Conservation (phyloP, 1,140 invertebrate genomes). For the Heliconius nattereri region DNA sequence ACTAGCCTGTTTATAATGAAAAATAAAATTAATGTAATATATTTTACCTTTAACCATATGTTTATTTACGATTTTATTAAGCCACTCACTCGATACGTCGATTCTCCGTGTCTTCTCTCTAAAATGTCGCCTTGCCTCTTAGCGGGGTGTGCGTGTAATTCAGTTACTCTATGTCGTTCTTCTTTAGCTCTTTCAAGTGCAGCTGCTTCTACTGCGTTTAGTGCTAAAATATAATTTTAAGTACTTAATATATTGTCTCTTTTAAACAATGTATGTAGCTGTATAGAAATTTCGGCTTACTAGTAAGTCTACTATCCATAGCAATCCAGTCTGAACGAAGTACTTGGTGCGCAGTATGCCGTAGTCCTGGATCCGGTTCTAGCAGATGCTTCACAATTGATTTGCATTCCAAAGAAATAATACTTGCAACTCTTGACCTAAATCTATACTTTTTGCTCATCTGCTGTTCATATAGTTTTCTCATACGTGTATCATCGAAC, state of each 20-base stretch:
- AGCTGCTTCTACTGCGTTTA: constrained; percentile 73
- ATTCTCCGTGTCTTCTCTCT: constrained; percentile 51
- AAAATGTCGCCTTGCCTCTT: constrained; percentile 68
- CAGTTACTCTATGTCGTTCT: constrained; percentile 59
- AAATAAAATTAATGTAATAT: background rate
- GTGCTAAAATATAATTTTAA: constrained; percentile 48
- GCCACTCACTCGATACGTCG: constrained; percentile 56
- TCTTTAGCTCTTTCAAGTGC: constrained; percentile 71
- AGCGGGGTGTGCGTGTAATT: constrained; percentile 51
- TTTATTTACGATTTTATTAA: background rate
- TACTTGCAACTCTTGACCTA: constrained; percentile 81
- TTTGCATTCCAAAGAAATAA: constrained; percentile 81
- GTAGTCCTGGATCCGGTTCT: constrained; percentile 83
- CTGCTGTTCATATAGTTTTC: constrained; percentile 85
- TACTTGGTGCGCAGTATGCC: constrained; percentile 61
- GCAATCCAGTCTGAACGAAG: constrained; percentile 75
- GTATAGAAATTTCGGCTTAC: constrained; percentile 49
- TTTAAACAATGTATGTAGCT: background rate
- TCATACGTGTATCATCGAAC: constrained; percentile 89
- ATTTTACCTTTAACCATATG: background rate
- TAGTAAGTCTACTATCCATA: constrained; percentile 76
- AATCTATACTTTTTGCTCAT: constrained; percentile 85
- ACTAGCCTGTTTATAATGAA: constrained; percentile 54
- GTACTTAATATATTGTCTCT: background rate
- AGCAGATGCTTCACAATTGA: constrained; percentile 82